A percentile compares a stretch with the other conserved stretches of the same genome.
phyloP scores from a whole-genome alignment of 2,113 vertebrate species.

The Thomomys bottae region DNA sequence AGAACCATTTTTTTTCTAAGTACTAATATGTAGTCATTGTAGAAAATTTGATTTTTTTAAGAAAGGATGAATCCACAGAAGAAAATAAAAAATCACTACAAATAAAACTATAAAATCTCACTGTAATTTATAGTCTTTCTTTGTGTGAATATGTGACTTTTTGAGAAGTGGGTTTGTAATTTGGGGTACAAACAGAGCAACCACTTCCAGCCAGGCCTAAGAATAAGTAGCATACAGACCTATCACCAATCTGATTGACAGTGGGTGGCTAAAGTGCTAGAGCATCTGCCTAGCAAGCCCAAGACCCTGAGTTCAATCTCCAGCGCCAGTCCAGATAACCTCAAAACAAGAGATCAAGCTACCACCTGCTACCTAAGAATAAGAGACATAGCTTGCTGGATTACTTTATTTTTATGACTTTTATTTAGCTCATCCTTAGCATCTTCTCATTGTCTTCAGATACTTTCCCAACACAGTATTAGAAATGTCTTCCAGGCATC shows the following conservation, averaged over 20 bases:
- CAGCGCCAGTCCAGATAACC: too few species aligned
- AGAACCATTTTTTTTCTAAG: slow-evolving; percentile 24
- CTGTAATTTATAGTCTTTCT: background rate
- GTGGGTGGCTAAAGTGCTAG: too few species aligned
- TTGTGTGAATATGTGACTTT: background rate
- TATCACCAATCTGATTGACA: background rate
- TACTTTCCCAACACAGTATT: background rate
- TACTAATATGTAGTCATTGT: background rate
- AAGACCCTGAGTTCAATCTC: too few species aligned
- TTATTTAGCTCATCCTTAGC: background rate
- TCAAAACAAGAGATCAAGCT: background rate
- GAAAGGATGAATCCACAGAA: slow-evolving; percentile 9
- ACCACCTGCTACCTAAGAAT: background rate
- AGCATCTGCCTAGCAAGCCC: too few species aligned
- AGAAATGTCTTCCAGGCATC: slow-evolving; percentile 11
- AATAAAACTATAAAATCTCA: background rate
- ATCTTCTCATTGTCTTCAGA: slow-evolving; percentile 9
- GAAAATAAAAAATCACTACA: background rate
- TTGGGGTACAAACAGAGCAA: background rate
- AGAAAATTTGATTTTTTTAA: background rate
- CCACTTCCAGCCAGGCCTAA: background rate
- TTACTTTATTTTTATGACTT: background rate
- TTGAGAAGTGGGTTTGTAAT: background rate
- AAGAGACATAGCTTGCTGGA: background rate
- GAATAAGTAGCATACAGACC: background rate